These are phyloP conservation scores for Beaufortia kweichowensis DNA, from an alignment of 2,113 vertebrate genomes.

Conservation along the genomic window DNA sequence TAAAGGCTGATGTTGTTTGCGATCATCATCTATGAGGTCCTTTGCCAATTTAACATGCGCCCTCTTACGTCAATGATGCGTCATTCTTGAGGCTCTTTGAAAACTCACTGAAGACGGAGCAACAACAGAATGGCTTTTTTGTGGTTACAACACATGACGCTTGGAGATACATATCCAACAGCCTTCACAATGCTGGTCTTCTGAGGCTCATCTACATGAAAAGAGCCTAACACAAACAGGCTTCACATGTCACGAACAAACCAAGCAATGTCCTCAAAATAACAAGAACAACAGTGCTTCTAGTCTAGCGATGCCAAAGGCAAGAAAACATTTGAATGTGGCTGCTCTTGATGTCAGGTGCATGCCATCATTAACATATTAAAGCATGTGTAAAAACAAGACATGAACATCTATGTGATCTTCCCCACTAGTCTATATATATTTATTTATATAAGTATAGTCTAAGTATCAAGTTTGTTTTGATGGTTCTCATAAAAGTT, in stretches of 20 bases:
- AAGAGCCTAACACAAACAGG: neutral
- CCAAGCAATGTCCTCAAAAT: conserved; percentile 2
- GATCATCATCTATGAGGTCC: neutral
- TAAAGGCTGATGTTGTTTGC: conserved; percentile 28
- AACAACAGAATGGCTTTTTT: neutral
- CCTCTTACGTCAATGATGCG: neutral
- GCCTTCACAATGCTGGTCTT: neutral
- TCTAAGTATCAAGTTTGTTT: too few species aligned
- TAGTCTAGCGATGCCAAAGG: neutral
- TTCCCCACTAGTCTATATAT: neutral
- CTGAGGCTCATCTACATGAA: neutral
- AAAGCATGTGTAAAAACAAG: conserved; percentile 10
- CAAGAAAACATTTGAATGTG: neutral
- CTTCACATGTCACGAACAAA: conserved; percentile 16
- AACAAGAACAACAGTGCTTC: neutral
- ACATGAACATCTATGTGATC: conserved; percentile 25
- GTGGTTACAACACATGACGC: conserved; percentile 8
- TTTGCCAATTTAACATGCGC: conserved; percentile 12
- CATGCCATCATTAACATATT: neutral
- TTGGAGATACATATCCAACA: conserved; percentile 1
- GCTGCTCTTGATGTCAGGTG: conserved; percentile 2
- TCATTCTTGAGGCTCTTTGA: neutral
- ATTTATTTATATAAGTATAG: too few species aligned
- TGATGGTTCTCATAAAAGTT: too few species aligned
- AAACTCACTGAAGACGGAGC: neutral